phyloP scores from a whole-genome alignment of 2,888 invertebrate genomes.

The Pteria penguin region DNA sequence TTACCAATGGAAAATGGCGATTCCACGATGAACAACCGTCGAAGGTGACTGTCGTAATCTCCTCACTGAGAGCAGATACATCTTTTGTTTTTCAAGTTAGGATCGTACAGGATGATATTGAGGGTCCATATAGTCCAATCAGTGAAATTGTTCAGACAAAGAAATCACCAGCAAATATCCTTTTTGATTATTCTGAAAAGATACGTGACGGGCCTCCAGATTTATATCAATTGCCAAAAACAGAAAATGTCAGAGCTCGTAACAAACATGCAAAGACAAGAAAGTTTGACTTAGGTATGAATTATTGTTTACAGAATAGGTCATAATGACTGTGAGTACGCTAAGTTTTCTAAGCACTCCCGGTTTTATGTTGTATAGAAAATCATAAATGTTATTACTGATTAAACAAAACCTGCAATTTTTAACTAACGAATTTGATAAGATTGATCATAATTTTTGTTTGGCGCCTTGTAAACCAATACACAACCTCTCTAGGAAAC shows the following conservation, averaged over 20 bases:
- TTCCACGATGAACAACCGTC: neutral
- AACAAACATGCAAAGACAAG: neutral
- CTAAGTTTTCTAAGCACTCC: too few species aligned
- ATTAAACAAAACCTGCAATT: too few species aligned
- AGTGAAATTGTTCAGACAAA: slow-evolving; percentile 24
- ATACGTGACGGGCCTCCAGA: neutral
- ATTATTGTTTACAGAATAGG: too few species aligned
- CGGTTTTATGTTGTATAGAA: too few species aligned
- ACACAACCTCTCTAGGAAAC: too few species aligned
- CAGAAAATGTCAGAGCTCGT: neutral
- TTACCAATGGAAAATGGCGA: neutral
- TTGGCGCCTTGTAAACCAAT: too few species aligned
- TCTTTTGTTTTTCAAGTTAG: slow-evolving; percentile 28
- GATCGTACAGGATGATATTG: neutral
- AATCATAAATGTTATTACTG: too few species aligned
- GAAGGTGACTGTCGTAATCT: neutral
- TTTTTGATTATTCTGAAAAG: neutral
- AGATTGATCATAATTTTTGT: too few species aligned
- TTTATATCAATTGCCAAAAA: neutral
- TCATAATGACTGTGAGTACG: too few species aligned
- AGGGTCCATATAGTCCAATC: slow-evolving; percentile 15
- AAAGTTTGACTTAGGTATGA: slow-evolving; percentile 10
- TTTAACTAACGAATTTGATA: too few species aligned
- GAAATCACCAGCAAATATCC: neutral
- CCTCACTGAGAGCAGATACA: slow-evolving; percentile 15